Conservation (phyloP, 1,140 invertebrate species). For the Conopomorpha cramerella region DNA sequence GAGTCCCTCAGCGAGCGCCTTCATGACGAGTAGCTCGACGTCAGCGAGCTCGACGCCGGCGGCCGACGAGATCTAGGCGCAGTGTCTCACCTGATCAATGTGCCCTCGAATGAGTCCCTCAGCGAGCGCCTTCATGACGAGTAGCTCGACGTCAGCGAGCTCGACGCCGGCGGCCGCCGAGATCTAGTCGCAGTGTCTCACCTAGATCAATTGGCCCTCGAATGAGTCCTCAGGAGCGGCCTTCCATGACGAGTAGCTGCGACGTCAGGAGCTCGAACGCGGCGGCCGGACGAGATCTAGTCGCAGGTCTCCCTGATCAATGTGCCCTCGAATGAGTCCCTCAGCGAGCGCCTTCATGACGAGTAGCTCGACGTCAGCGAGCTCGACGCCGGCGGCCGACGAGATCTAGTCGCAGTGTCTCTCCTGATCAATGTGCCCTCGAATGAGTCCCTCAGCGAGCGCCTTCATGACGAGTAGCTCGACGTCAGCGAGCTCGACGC, state of each 20-base stretch:
- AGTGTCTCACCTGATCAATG: slow-evolving; percentile 83
- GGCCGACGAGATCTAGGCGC: slow-evolving; percentile 60
- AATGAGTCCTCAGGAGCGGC: neutral
- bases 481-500: neutral
- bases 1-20: slow-evolving; percentile 92
- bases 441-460: neutral
- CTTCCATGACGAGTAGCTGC: neutral
- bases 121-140: neutral
- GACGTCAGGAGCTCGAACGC: neutral
- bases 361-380: neutral
- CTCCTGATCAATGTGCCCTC: slow-evolving; percentile 97
- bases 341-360: neutral
- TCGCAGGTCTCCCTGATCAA: slow-evolving; percentile 77
- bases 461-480: neutral
- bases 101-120: slow-evolving; percentile 62
- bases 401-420: neutral
- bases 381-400: neutral
- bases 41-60: slow-evolving; percentile 81
- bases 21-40: slow-evolving; percentile 97
- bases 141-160: no score
- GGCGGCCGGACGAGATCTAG: neutral
- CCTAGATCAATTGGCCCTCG: slow-evolving; percentile 98
- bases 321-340: slow-evolving; percentile 70
- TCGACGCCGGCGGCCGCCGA: neutral
- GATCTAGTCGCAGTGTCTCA: slow-evolving; percentile 30